These are phyloP conservation scores for Lepidostoma basale DNA, from an alignment of 1,140 invertebrate genomes.

Conservation along the genomic window DNA sequence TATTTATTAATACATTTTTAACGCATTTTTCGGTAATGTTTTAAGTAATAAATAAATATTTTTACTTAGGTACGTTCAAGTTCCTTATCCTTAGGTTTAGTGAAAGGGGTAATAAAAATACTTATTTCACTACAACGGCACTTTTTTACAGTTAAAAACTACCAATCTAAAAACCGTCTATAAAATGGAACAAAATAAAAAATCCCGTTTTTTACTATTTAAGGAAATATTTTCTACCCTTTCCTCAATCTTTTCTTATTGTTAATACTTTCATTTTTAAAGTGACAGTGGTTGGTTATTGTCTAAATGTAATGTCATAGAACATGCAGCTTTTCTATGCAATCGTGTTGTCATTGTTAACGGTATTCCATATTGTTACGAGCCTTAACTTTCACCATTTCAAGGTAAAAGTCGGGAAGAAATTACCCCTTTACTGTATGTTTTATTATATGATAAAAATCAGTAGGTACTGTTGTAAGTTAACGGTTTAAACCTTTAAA, in stretches of 20 bases:
- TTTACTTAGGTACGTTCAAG: too few species aligned
- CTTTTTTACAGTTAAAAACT: not conserved
- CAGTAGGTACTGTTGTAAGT: too few species aligned
- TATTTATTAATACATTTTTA: too few species aligned
- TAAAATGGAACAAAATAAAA: not conserved
- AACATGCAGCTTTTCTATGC: too few species aligned
- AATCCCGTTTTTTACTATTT: not conserved
- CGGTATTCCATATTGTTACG: not conserved
- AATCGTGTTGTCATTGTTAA: not conserved
- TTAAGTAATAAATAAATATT: too few species aligned
- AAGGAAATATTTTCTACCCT: not conserved
- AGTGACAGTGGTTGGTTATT: conserved; percentile 2
- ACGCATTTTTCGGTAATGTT: too few species aligned
- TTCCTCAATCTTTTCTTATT: not conserved
- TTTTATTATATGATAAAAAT: too few species aligned
- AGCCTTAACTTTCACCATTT: not conserved
- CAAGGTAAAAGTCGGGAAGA: too few species aligned
- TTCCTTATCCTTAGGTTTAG: too few species aligned
- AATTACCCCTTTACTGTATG: too few species aligned
- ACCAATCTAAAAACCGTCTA: conserved; percentile 1
- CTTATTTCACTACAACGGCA: not conserved
- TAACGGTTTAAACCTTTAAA: too few species aligned
- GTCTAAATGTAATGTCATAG: too few species aligned
- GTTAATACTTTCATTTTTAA: conserved; percentile 2
- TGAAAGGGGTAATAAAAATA: not conserved